Evolutionary conservation across 1,140 invertebrate species (phyloP).

Genomic region (Drosophila sechellia): DNA sequence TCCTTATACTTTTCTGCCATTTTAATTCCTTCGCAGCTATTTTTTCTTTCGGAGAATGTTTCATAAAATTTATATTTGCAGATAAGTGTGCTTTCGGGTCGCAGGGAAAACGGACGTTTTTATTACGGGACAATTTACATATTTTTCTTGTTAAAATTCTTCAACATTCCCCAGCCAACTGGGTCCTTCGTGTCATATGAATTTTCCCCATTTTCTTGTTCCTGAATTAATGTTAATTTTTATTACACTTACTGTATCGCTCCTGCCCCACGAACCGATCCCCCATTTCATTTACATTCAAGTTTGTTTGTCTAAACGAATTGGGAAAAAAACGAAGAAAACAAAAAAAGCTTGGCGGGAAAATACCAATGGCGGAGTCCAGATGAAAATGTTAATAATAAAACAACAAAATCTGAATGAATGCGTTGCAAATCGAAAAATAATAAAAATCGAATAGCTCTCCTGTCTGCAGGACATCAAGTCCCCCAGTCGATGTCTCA

Average conservation of each 20-base stretch:
- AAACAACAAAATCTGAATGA: slow-evolving; percentile 57
- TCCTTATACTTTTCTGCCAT: slow-evolving; percentile 51
- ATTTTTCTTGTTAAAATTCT: slow-evolving; percentile 81
- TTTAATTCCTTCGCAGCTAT: slow-evolving; percentile 72
- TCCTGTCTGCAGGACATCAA: slow-evolving; percentile 25
- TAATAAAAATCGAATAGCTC: slow-evolving; percentile 66
- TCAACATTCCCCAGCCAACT: slow-evolving; percentile 20
- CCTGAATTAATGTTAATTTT: slow-evolving; percentile 82
- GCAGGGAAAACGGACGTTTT: slow-evolving; percentile 51
- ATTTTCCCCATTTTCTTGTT: slow-evolving; percentile 54
- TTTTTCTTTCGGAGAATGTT: slow-evolving; percentile 66
- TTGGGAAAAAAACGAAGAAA: slow-evolving; percentile 13
- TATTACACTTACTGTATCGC: slow-evolving; percentile 64
- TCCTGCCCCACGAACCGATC: slow-evolving; percentile 8
- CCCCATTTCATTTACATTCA: slow-evolving; percentile 58
- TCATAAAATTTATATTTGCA: slow-evolving; percentile 82
- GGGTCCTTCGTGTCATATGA: slow-evolving; percentile 59
- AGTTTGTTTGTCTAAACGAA: slow-evolving; percentile 54
- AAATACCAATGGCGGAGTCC: slow-evolving; percentile 28
- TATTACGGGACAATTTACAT: slow-evolving; percentile 84
- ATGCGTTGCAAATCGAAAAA: slow-evolving; percentile 76
- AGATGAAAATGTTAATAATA: slow-evolving; percentile 72
- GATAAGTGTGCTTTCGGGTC: slow-evolving; percentile 43
- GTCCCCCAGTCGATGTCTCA: slow-evolving; percentile 47
- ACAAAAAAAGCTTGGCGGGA: slow-evolving; percentile 2